Evolutionary conservation across 1,140 invertebrate genomes (phyloP).

Genomic region (Dufourea novaeangliae): DNA sequence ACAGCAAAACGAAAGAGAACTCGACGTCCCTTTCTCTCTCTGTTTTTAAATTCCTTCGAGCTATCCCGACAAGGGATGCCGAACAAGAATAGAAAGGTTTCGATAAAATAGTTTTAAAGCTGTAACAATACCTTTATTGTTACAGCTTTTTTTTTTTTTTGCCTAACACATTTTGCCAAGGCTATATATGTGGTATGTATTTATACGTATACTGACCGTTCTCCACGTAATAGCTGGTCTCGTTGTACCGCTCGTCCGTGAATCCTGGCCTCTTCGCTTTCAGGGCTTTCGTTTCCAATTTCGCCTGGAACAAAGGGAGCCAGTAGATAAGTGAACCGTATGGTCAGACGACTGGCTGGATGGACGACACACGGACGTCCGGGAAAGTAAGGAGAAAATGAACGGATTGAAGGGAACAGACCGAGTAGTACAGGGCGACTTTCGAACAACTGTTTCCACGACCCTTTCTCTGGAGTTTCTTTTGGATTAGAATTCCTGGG

Average conservation of each 20-base stretch:
- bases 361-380: neutral
- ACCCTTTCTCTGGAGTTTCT: neutral
- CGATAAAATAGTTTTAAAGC: too few relatives aligned
- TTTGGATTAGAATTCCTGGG: neutral
- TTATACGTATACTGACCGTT: conserved; percentile 92
- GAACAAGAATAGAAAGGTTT: too few relatives aligned
- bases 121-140: too few relatives aligned
- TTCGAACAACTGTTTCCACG: neutral
- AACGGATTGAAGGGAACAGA: conserved; percentile 7
- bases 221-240: conserved; percentile 98
- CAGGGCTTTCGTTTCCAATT: conserved; percentile 95
- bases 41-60: too few relatives aligned
- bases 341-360: conserved; percentile 28
- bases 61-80: too few relatives aligned
- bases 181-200: too few relatives aligned
- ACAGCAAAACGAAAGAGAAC: too few relatives aligned
- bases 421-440: too few relatives aligned
- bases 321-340: conserved; percentile 51
- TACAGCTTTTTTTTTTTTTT: too few relatives aligned
- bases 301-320: conserved; percentile 89
- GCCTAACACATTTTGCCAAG: too few relatives aligned
- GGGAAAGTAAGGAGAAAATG: conserved; percentile 16
- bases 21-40: too few relatives aligned
- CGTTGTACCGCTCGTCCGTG: conserved; percentile 95
- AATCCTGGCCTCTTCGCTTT: conserved; percentile 96